phyloP scores from a whole-genome alignment of 2,113 vertebrate genomes.

The Poecile atricapillus region DNA sequence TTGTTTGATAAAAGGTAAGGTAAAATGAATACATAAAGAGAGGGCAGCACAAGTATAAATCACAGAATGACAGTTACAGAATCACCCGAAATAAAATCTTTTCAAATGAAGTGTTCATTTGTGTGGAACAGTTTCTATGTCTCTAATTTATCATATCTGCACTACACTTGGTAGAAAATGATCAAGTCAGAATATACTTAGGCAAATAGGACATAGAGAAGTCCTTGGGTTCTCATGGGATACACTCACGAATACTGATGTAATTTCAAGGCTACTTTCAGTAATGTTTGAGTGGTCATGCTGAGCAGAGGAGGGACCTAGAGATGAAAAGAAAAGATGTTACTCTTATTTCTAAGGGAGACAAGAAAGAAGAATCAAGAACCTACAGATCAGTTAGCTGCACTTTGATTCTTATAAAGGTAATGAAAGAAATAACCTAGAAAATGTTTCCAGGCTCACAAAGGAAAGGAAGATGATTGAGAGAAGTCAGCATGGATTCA shows the following conservation, averaged over 20 bases:
- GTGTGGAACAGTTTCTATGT: not conserved
- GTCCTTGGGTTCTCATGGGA: not conserved
- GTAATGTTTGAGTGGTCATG: not conserved
- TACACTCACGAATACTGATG: not conserved
- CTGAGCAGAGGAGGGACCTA: not conserved
- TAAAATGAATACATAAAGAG: not conserved
- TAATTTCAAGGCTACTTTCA: not conserved
- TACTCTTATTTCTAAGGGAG: rapidly evolving
- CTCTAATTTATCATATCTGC: not conserved
- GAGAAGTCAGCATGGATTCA: not conserved
- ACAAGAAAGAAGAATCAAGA: not conserved
- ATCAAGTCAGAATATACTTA: not conserved
- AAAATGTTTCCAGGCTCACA: not conserved
- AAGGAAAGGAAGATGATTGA: not conserved
- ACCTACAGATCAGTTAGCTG: not conserved
- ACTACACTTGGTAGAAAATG: not conserved
- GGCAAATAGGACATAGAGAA: not conserved
- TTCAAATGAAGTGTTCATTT: not conserved
- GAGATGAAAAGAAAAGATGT: not conserved
- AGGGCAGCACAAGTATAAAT: not conserved
- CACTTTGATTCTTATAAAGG: not conserved
- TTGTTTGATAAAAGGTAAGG: not conserved
- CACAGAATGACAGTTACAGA: not conserved
- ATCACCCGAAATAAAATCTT: not conserved
- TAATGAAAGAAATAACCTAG: not conserved